Evolutionary conservation across 1,140 invertebrate genomes (phyloP).

Genomic region (Macrocentrus cingulum): DNA sequence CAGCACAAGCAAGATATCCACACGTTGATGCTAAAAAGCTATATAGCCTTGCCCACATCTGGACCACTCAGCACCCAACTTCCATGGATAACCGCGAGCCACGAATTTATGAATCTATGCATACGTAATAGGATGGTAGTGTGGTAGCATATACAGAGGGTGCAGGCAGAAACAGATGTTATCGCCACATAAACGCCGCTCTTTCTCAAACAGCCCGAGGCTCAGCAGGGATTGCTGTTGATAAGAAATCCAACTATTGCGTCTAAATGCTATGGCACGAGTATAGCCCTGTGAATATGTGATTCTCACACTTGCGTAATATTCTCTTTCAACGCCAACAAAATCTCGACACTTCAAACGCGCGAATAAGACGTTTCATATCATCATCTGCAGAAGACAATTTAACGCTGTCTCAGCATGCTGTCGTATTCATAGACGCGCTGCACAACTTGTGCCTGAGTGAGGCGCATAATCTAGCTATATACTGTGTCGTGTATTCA

Average conservation of each 20-base stretch:
- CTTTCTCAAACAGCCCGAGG: constrained; percentile 19
- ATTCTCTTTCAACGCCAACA: not conserved
- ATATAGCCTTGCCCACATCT: constrained; percentile 7
- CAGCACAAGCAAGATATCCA: constrained; percentile 7
- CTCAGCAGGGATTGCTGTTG: not conserved
- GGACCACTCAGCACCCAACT: not conserved
- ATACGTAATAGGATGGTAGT: constrained; percentile 44
- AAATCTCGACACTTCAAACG: not conserved
- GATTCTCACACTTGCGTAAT: constrained; percentile 16
- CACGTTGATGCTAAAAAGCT: constrained; percentile 4
- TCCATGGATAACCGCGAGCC: constrained; percentile 7
- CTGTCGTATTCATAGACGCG: constrained; percentile 5
- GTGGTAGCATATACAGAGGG: constrained; percentile 13
- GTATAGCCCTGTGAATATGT: constrained; percentile 6
- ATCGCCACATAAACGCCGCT: constrained; percentile 4
- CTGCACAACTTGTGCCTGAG: not conserved
- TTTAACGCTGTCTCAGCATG: not conserved
- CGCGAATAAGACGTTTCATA: not conserved
- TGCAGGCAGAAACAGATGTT: constrained; percentile 7
- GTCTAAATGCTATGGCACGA: not conserved
- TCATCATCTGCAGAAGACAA: not conserved
- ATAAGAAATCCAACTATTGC: constrained; percentile 21
- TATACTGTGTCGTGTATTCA: not conserved
- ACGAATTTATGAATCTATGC: constrained; percentile 46
- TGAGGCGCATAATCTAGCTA: constrained; percentile 8